These are phyloP conservation scores for Ophion ellenae DNA, from an alignment of 2,888 invertebrate genomes.

Conservation along the genomic window DNA sequence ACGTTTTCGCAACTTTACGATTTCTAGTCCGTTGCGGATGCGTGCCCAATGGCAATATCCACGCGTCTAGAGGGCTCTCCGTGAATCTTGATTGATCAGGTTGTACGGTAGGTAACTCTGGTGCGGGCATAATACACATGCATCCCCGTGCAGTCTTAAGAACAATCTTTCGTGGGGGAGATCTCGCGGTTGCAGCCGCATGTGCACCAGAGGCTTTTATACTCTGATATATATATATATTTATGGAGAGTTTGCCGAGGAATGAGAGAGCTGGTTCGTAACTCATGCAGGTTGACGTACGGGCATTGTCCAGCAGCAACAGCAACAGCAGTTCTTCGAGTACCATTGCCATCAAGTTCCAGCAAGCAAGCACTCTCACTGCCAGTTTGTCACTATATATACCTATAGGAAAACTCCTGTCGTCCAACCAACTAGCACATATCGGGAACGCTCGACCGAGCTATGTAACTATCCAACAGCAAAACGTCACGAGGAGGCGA, in stretches of 20 bases:
- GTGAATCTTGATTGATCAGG: conserved; percentile 32
- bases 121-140: conserved; percentile 47
- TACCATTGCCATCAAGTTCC: conserved; percentile 61
- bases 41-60: conserved; percentile 50
- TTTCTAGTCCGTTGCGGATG: conserved; percentile 48
- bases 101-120: conserved; percentile 30
- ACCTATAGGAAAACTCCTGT: conserved; percentile 30
- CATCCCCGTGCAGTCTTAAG: conserved; percentile 44
- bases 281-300: conserved; percentile 77
- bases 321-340: conserved; percentile 68
- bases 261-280: conserved; percentile 72
- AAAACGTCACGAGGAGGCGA: conserved; percentile 33
- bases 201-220: conserved; percentile 38
- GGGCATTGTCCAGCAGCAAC: conserved; percentile 76
- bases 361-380: conserved; percentile 48
- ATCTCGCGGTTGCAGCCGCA: conserved; percentile 31
- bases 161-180: conserved; percentile 42
- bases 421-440: conserved; percentile 52
- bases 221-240: conserved; percentile 18
- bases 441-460: conserved; percentile 40
- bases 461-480: conserved; percentile 39
- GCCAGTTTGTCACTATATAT: conserved; percentile 41
- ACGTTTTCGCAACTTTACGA: conserved; percentile 32
- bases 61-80: conserved; percentile 29
- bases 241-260: conserved; percentile 36